A percentile compares a stretch with the other conserved stretches of the same genome.
phyloP scores from a whole-genome alignment of 2,113 vertebrate species.

The Oenanthe melanoleuca region DNA sequence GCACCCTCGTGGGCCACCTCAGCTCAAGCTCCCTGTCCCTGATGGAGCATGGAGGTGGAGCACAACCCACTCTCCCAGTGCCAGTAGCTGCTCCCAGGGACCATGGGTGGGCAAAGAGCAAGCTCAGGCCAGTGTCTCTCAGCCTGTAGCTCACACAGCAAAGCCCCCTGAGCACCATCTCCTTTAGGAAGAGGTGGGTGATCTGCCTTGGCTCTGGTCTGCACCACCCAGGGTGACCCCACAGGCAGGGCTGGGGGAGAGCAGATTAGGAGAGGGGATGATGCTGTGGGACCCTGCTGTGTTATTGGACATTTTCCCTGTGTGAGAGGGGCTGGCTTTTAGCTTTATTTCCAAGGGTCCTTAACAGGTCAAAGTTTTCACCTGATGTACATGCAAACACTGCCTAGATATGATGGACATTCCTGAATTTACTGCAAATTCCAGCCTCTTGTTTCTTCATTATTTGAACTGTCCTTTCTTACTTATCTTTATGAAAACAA shows the following conservation, averaged over 20 bases:
- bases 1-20: background rate
- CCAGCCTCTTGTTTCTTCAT: background rate
- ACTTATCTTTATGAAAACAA: background rate
- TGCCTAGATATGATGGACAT: background rate
- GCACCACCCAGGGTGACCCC: background rate
- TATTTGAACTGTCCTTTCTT: background rate
- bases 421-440: background rate
- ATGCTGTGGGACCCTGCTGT: background rate
- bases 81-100: accelerated
- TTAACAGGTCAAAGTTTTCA: background rate
- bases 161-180: background rate
- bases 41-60: accelerated
- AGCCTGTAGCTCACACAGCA: background rate
- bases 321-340: background rate
- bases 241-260: background rate
- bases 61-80: accelerated
- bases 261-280: accelerated
- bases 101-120: background rate
- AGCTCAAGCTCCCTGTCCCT: background rate
- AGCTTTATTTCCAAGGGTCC: background rate
- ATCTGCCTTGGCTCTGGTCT: background rate
- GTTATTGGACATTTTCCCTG: background rate
- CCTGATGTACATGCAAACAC: background rate
- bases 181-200: background rate
- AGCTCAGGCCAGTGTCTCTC: background rate